Percentiles rank a stretch among this genome's conserved stretches.
These are phyloP conservation scores for Drosophila micromelanica DNA, from an alignment of 1,140 invertebrate species.

Conservation along the genomic window DNA sequence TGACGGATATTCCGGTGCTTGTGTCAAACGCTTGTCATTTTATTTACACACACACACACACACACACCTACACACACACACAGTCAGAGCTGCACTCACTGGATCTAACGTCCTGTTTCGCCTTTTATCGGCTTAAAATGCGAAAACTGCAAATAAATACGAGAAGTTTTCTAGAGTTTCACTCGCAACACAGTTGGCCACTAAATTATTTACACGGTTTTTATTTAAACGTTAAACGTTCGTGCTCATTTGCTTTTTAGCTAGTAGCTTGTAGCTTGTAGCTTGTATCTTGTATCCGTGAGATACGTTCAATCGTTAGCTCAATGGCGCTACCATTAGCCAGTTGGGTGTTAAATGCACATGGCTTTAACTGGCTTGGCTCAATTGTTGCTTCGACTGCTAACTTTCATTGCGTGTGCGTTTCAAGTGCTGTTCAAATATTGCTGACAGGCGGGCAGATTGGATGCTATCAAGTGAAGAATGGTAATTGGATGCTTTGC, in stretches of 20 bases:
- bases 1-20: slow-evolving; percentile 82
- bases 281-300: slow-evolving; percentile 16
- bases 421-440: slow-evolving; percentile 70
- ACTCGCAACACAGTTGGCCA: slow-evolving; percentile 24
- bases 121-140: slow-evolving; percentile 80
- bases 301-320: slow-evolving; percentile 53
- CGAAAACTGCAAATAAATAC: slow-evolving; percentile 81
- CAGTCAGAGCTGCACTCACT: too few species aligned
- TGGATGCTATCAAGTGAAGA: slow-evolving; percentile 24
- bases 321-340: background rate
- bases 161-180: slow-evolving; percentile 56
- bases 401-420: slow-evolving; percentile 57
- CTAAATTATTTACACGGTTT: slow-evolving; percentile 78
- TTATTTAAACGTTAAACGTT: slow-evolving; percentile 77
- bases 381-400: slow-evolving; percentile 12
- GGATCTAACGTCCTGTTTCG: slow-evolving; percentile 22
- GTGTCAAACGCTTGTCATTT: slow-evolving; percentile 82
- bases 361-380: slow-evolving; percentile 13
- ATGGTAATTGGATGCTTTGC: slow-evolving; percentile 33
- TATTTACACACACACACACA: slow-evolving; percentile 45
- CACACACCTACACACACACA: background rate
- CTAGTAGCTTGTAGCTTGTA: slow-evolving; percentile 6
- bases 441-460: background rate
- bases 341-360: slow-evolving; percentile 16
- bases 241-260: slow-evolving; percentile 11